A percentile compares a stretch with the other conserved stretches of the same genome.
These are phyloP conservation scores for Leptinotarsa juncta DNA, from an alignment of 2,888 invertebrate species.

Conservation along the genomic window DNA sequence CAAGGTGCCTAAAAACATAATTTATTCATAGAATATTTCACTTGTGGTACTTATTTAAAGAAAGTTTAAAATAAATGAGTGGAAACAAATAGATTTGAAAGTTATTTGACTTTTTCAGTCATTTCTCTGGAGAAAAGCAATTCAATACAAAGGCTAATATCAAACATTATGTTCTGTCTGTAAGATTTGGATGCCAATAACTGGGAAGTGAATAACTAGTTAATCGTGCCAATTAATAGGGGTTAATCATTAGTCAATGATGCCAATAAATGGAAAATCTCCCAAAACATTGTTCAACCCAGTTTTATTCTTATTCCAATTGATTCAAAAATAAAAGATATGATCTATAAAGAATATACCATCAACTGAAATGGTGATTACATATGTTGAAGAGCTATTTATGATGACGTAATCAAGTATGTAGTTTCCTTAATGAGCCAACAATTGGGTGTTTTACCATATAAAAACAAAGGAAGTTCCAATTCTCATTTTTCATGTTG, in stretches of 20 bases:
- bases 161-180: not conserved
- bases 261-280: slow-evolving; percentile 1
- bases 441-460: not conserved
- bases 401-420: not conserved
- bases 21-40: not conserved
- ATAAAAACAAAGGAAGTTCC: not conserved
- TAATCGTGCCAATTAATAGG: not conserved
- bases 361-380: slow-evolving; percentile 1
- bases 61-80: not conserved
- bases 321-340: not conserved
- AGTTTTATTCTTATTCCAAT: not conserved
- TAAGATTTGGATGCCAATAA: not conserved
- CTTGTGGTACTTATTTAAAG: not conserved
- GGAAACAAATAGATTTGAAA: not conserved
- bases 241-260: not conserved
- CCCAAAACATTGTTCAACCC: not conserved
- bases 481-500: too few relatives aligned
- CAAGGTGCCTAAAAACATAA: not conserved
- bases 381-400: slow-evolving; percentile 10
- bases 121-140: not conserved
- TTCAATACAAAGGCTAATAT: not conserved
- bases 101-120: not conserved
- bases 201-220: not conserved
- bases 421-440: not conserved
- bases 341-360: not conserved